Evolutionary conservation across 2,888 invertebrate species (phyloP), one percentile per base, ranked within the genome.

Genomic region (Hypselothyrea guttata): DNA sequence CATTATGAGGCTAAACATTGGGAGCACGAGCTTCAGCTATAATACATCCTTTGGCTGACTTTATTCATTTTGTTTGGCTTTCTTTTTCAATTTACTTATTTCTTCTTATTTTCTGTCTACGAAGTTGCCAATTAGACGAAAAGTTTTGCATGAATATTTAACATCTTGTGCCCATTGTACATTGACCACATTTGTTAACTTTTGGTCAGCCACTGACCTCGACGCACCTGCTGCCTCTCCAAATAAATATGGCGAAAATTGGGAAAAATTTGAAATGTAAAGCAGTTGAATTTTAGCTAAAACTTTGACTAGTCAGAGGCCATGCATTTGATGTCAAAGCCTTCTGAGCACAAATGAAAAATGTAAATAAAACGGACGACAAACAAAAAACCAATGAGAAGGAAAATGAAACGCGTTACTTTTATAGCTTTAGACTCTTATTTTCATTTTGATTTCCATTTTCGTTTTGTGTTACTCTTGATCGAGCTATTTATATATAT

Each of bases 251-350:
- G 13, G 9, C 27, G 16, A 28, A 45, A 11, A 7, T 2, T 27
- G 12, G 22, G 7, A 27, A 41, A 18, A 18, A n/a, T 27, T 18
- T 41, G 11, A 27, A 41, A 41, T 38, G n/a, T 38, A 16, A 16
- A 11, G 5, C 3, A 22, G 22, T 5, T 4, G 16, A 47, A 34
- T 5, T 38, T 31, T n/a, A 5, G 54, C 45, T 38, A 46, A 75
- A 22, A 22, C 22, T 22, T 22, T 22, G 22, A 2, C 22, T 22
- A 22, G 22, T 22, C 22, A 22, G 75, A 75, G 70, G 85, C 79
- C 87, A 87, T 86, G 83, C 78, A 84, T 81, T 85, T 71, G 58
- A 75, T 75, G 73, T 48, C 64, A 72, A 78, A 68, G 54, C 71
- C 58, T 33, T 49, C 49, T 28, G 12, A 13, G 48, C 28, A 27